These are phyloP conservation scores for Podarcis muralis DNA, from an alignment of 2,113 vertebrate species.

Conservation along the genomic window DNA sequence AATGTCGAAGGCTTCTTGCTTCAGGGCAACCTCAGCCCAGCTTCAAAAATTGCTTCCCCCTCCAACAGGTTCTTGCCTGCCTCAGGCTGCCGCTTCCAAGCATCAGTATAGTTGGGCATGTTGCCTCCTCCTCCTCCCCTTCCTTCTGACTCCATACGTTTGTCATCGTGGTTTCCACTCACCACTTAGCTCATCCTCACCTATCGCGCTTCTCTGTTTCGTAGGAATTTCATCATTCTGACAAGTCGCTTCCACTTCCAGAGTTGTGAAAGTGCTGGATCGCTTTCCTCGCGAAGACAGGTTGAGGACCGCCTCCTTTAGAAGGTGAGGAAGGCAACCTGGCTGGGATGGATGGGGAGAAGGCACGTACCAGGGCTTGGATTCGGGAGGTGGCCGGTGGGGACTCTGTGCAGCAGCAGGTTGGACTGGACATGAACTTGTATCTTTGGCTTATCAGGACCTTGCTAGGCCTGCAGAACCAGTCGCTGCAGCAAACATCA, in stretches of 20 bases:
- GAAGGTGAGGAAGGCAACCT: background rate
- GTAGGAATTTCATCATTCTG: background rate
- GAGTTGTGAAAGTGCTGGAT: background rate
- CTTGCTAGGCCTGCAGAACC: too few relatives aligned
- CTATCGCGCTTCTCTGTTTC: slow-evolving; percentile 1
- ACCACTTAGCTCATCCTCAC: slow-evolving; percentile 7
- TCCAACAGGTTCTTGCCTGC: slow-evolving; percentile 45
- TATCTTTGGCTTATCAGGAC: too few relatives aligned
- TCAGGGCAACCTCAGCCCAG: background rate
- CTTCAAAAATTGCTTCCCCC: slow-evolving; percentile 49
- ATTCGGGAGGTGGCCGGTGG: too few relatives aligned
- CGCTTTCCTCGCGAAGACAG: background rate
- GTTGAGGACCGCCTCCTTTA: background rate
- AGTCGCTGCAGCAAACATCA: too few relatives aligned
- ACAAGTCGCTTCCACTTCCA: slow-evolving; percentile 15
- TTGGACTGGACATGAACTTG: too few relatives aligned
- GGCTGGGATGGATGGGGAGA: background rate
- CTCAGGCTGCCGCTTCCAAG: slow-evolving; percentile 1
- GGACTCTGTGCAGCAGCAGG: too few relatives aligned
- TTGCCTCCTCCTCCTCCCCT: slow-evolving; percentile 12
- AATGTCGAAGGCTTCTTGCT: slow-evolving; percentile 19
- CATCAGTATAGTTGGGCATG: background rate
- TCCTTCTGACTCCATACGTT: background rate
- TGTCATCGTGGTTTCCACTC: background rate
- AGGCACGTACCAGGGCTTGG: too few relatives aligned